A percentile compares a stretch with the other conserved stretches of the same genome.
Conservation (phyloP, 2,797 vertebrate genomes). For the Triplophysa bombifrons region DNA sequence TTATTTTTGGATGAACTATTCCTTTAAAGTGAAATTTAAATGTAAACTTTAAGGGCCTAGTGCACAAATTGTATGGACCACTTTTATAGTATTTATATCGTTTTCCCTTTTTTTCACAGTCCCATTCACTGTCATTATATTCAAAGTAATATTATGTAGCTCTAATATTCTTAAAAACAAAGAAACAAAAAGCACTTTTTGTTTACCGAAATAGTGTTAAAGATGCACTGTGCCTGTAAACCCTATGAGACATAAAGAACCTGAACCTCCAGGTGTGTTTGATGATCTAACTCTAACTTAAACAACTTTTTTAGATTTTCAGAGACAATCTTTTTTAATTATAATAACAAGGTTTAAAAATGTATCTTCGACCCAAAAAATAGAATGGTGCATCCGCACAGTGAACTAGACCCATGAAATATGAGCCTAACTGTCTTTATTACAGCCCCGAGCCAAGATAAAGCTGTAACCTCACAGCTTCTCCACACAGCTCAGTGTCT, state of each 20-base stretch:
- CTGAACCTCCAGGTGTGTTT: background rate
- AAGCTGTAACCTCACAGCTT: conserved; percentile 31
- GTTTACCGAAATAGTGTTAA: background rate
- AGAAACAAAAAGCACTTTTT: background rate
- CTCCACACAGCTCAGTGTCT: conserved; percentile 17
- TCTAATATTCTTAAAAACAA: background rate
- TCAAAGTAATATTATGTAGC: background rate
- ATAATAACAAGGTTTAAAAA: background rate
- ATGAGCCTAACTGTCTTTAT: conserved; percentile 5
- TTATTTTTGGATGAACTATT: too few species aligned
- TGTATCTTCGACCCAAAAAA: background rate
- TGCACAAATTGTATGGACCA: background rate
- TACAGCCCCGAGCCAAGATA: conserved; percentile 39
- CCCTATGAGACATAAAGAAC: background rate
- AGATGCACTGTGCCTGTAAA: background rate
- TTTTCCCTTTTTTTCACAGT: background rate
- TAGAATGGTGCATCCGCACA: background rate
- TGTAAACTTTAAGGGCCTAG: too few species aligned
- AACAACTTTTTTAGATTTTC: background rate
- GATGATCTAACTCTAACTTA: background rate
- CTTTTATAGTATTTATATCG: background rate
- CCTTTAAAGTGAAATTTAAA: too few species aligned
- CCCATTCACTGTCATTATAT: background rate
- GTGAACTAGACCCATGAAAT: conserved; percentile 19
- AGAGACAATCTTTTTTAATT: background rate